Evolutionary conservation across 1,140 invertebrate species (phyloP).

Genomic region (Lordiphosa clarofinis): DNA sequence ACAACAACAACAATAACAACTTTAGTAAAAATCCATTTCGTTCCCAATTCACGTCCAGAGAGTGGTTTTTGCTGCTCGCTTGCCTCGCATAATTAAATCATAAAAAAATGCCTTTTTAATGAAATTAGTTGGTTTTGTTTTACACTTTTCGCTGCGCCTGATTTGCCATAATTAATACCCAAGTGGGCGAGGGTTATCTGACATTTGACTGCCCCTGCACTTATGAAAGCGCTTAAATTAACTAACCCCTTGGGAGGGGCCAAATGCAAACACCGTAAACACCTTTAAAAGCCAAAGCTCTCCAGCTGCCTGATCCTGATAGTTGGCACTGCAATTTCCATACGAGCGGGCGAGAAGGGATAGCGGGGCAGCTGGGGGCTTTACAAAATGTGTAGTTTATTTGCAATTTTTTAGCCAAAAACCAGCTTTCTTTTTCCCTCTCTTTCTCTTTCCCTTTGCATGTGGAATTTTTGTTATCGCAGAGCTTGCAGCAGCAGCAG

Average conservation of each 20-base stretch:
- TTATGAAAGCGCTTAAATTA: constrained; percentile 74
- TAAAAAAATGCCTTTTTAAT: constrained; percentile 63
- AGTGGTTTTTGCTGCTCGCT: constrained; percentile 20
- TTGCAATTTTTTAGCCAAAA: constrained; percentile 71
- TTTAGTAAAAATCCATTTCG: constrained; percentile 24
- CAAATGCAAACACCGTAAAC: constrained; percentile 68
- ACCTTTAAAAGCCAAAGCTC: constrained; percentile 60
- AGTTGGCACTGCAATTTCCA: constrained; percentile 67
- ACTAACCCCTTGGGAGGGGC: constrained; percentile 47
- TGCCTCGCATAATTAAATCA: constrained; percentile 39
- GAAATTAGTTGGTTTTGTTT: constrained; percentile 41
- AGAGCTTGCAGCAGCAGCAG: constrained; percentile 66
- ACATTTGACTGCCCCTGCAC: constrained; percentile 57
- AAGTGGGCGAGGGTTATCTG: constrained; percentile 34
- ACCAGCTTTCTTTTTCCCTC: constrained; percentile 30
- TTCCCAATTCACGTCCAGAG: constrained; percentile 23
- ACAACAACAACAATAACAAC: constrained; percentile 13
- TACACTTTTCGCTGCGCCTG: constrained; percentile 38
- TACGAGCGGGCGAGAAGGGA: constrained; percentile 9
- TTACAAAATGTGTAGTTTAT: constrained; percentile 72
- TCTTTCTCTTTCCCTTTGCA: constrained; percentile 18
- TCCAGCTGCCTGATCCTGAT: constrained; percentile 49
- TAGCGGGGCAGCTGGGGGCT: constrained; percentile 11
- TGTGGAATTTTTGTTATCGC: constrained; percentile 74
- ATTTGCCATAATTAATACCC: constrained; percentile 69